Conservation (phyloP, 1,140 invertebrate genomes). For the Camponotus vicinus region DNA sequence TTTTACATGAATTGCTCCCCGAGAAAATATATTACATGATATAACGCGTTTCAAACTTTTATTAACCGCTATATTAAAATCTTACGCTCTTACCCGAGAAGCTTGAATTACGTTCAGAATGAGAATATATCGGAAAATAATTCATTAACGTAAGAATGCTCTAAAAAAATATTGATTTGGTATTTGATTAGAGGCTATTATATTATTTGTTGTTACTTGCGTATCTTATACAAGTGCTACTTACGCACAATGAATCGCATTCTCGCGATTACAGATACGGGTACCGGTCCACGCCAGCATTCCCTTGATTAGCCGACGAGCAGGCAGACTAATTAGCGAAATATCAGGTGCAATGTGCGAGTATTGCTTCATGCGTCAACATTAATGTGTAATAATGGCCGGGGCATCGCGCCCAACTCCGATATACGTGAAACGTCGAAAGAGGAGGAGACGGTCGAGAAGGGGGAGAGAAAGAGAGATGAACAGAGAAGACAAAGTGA, state of each 20-base stretch:
- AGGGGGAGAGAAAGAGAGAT: background rate
- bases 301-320: conserved; percentile 70
- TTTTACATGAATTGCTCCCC: background rate
- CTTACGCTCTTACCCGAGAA: conserved; percentile 3
- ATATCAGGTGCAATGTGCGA: conserved; percentile 71
- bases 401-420: conserved; percentile 40
- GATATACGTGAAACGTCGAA: conserved; percentile 21
- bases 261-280: conserved; percentile 50
- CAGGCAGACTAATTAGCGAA: conserved; percentile 78
- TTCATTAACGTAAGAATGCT: conserved; percentile 3
- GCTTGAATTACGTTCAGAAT: background rate
- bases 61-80: conserved; percentile 7
- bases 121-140: conserved; percentile 10
- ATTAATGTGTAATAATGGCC: conserved; percentile 77
- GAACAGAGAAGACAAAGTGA: conserved; percentile 49
- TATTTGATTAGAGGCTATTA: background rate
- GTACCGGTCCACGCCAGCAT: conserved; percentile 47
- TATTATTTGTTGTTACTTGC: conserved; percentile 26
- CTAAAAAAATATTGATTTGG: background rate
- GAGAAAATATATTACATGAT: conserved; percentile 25
- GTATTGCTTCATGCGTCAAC: conserved; percentile 77
- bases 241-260: conserved; percentile 16
- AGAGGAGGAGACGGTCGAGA: background rate
- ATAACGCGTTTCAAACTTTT: background rate
- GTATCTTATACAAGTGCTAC: conserved; percentile 14